Conservation (phyloP, 1,140 invertebrate genomes). For the Pectinophora gossypiella region DNA sequence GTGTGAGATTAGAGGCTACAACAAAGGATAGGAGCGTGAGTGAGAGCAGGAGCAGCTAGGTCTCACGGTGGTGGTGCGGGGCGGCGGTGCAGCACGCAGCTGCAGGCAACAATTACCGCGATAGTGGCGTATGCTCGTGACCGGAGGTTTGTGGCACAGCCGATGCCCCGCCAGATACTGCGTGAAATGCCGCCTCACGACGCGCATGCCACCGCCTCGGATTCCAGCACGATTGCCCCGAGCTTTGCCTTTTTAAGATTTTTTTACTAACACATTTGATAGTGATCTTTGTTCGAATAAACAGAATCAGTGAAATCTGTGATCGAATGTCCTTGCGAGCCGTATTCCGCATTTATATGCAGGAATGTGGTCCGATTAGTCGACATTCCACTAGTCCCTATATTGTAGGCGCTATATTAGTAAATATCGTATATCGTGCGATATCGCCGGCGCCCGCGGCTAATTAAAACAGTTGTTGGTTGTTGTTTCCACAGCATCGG, state of each 20-base stretch:
- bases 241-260: slow-evolving; percentile 23
- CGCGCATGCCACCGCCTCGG: slow-evolving; percentile 35
- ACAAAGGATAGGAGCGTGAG: slow-evolving; percentile 10
- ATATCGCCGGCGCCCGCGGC: slow-evolving; percentile 38
- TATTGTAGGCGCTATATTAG: slow-evolving; percentile 52
- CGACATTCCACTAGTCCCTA: slow-evolving; percentile 56
- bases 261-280: slow-evolving; percentile 4
- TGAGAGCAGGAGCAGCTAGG: slow-evolving; percentile 7
- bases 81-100: slow-evolving; percentile 38
- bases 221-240: slow-evolving; percentile 54
- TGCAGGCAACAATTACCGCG: slow-evolving; percentile 59
- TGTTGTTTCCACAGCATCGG: slow-evolving; percentile 14
- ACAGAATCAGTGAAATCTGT: slow-evolving; percentile 1
- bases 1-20: neutral
- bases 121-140: slow-evolving; percentile 65
- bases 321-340: slow-evolving; percentile 47
- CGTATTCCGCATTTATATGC: slow-evolving; percentile 55
- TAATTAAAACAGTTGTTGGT: slow-evolving; percentile 23
- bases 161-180: slow-evolving; percentile 57
- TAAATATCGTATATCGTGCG: slow-evolving; percentile 44
- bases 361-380: slow-evolving; percentile 65
- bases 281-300: neutral
- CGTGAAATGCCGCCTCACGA: slow-evolving; percentile 71
- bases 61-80: slow-evolving; percentile 24
- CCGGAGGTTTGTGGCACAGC: slow-evolving; percentile 53